Percentiles rank a stretch among this genome's conserved stretches.
phyloP scores from a whole-genome alignment of 1,140 invertebrate genomes.

The Panonychus citri region DNA sequence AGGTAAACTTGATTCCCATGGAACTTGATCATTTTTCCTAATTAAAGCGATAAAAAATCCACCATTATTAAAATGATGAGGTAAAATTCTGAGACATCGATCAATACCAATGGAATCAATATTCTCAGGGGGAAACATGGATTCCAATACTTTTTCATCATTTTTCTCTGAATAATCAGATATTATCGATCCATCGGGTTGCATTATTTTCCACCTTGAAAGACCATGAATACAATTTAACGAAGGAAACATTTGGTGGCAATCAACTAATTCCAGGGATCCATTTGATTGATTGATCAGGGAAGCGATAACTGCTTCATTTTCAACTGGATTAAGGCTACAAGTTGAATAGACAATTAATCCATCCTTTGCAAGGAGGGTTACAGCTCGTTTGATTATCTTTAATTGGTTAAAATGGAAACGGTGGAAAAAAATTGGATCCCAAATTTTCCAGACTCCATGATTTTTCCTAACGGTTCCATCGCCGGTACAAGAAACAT shows the following conservation, averaged over 20 bases:
- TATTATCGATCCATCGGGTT: too few species aligned
- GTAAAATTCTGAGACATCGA: too few species aligned
- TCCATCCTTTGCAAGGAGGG: constrained; percentile 67
- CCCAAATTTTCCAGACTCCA: constrained; percentile 96
- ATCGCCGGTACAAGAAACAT: constrained; percentile 65
- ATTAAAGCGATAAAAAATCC: too few species aligned
- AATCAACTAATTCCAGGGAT: constrained; percentile 56
- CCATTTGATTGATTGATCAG: constrained; percentile 32
- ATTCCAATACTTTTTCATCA: too few species aligned
- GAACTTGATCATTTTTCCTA: too few species aligned
- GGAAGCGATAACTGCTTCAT: constrained; percentile 80
- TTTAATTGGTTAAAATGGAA: constrained; percentile 73
- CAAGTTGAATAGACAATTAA: constrained; percentile 93
- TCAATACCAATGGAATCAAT: too few species aligned
- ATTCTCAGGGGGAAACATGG: too few species aligned
- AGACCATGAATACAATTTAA: constrained; percentile 52
- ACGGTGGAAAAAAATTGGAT: constrained; percentile 64
- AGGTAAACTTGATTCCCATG: too few species aligned
- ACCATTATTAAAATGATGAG: too few species aligned
- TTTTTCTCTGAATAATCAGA: too few species aligned
- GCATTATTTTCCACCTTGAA: constrained; percentile 50
- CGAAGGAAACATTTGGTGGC: constrained; percentile 44
- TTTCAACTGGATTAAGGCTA: constrained; percentile 89
- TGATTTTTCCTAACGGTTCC: constrained; percentile 91
- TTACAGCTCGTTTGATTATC: constrained; percentile 63